Conservation (phyloP, 2,888 invertebrate species). For the Diplazon laetatorius region DNA sequence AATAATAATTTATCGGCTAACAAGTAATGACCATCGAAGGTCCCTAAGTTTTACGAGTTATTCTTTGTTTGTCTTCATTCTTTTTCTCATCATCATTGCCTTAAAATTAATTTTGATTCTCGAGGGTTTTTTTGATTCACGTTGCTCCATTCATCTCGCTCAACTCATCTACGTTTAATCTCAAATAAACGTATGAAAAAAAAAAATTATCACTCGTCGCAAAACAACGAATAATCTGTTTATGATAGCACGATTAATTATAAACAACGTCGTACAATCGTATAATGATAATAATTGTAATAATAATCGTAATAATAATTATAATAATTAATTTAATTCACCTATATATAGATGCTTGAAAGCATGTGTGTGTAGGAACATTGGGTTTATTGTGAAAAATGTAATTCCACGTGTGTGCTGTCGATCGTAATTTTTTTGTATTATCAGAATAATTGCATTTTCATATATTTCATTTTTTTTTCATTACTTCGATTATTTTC, state of each 20-base stretch:
- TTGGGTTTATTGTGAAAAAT: conserved; percentile 14
- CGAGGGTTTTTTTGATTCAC: conserved; percentile 66
- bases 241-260: conserved; percentile 58
- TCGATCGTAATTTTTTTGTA: not conserved
- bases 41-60: conserved; percentile 34
- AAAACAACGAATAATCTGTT: conserved; percentile 48
- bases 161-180: conserved; percentile 23
- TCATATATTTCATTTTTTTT: not conserved
- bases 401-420: not conserved
- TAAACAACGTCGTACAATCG: conserved; percentile 52
- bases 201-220: conserved; percentile 11
- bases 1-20: conserved; percentile 59
- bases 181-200: conserved; percentile 13
- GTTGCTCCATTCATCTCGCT: conserved; percentile 52
- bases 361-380: conserved; percentile 42
- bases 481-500: conserved; percentile 2
- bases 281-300: conserved; percentile 40
- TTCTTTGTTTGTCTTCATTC: not conserved
- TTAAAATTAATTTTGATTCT: conserved; percentile 67
- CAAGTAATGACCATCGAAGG: conserved; percentile 54
- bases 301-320: conserved; percentile 37
- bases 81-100: conserved; percentile 16
- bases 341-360: conserved; percentile 33
- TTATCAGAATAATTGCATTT: not conserved
- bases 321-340: conserved; percentile 2